A percentile compares a stretch with the other conserved stretches of the same genome.
Evolutionary conservation across 2,113 vertebrate genomes (phyloP).

Genomic region (Spea multiplicata): DNA sequence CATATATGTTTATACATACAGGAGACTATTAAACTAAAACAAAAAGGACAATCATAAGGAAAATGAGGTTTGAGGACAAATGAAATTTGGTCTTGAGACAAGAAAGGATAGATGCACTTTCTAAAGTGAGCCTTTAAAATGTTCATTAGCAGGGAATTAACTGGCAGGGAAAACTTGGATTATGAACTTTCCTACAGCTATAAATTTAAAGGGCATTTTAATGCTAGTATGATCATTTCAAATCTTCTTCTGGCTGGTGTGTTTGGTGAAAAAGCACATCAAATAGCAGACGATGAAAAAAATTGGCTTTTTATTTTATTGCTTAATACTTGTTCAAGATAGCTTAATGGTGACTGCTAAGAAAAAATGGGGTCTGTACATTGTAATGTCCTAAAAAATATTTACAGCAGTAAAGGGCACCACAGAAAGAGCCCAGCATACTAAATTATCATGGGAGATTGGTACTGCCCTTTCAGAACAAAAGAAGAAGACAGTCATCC

Average conservation of each 20-base stretch:
- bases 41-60: neutral
- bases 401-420: too few species aligned
- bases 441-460: too few species aligned
- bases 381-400: too few species aligned
- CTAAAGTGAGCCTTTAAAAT: slow-evolving; percentile 62
- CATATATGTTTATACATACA: too few species aligned
- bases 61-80: slow-evolving; percentile 20
- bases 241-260: slow-evolving; percentile 76
- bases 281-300: slow-evolving; percentile 56
- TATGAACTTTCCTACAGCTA: slow-evolving; percentile 74
- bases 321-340: too few species aligned
- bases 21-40: neutral
- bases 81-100: slow-evolving; percentile 44
- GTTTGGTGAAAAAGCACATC: slow-evolving; percentile 60
- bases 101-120: slow-evolving; percentile 66
- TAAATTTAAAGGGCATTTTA: slow-evolving; percentile 75
- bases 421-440: too few species aligned
- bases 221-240: slow-evolving; percentile 73
- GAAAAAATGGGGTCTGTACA: too few species aligned
- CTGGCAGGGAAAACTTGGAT: slow-evolving; percentile 66
- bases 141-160: slow-evolving; percentile 70
- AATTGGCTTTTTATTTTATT: neutral
- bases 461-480: too few species aligned
- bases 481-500: too few species aligned
- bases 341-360: too few species aligned